Conservation (phyloP, 2,888 invertebrate genomes). For the Thera britannica region DNA sequence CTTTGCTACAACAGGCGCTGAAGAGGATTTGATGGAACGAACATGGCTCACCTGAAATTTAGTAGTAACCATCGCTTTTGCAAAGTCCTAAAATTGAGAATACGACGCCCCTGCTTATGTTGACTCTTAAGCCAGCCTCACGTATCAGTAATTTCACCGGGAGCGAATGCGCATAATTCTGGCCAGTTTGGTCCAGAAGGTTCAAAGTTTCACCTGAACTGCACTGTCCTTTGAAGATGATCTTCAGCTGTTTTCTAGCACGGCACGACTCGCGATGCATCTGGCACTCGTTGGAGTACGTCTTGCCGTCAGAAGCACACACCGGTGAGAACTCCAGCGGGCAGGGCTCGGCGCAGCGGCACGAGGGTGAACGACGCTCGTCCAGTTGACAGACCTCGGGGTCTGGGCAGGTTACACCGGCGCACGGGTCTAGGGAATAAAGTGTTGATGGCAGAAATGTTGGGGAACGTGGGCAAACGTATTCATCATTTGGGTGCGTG, state of each 20-base stretch:
- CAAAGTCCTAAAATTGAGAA: too few species aligned
- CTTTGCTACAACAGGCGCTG: neutral
- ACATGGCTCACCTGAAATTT: too few species aligned
- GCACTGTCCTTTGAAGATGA: slow-evolving; percentile 93
- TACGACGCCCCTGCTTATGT: too few species aligned
- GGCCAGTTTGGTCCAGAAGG: too few species aligned
- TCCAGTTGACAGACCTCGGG: slow-evolving; percentile 94
- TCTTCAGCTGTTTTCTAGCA: slow-evolving; percentile 88
- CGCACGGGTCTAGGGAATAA: slow-evolving; percentile 90
- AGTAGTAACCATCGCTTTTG: too few species aligned
- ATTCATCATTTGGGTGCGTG: too few species aligned
- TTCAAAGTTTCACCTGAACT: slow-evolving; percentile 86
- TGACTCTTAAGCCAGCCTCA: too few species aligned
- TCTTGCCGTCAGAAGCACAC: slow-evolving; percentile 92
- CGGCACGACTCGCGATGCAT: slow-evolving; percentile 93
- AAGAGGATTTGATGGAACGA: too few species aligned
- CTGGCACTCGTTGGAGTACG: slow-evolving; percentile 93
- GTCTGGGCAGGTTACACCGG: slow-evolving; percentile 90
- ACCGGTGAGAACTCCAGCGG: slow-evolving; percentile 91
- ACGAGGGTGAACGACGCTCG: slow-evolving; percentile 90
- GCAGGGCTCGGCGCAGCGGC: slow-evolving; percentile 92
- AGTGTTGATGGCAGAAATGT: neutral
- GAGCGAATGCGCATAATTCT: too few species aligned
- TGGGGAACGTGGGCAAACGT: too few species aligned
- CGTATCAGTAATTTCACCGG: too few species aligned